Evolutionary conservation across 2,888 invertebrate species (phyloP), one percentile per base, ranked within the genome.

Genomic region (Bruchidius siliquastri): DNA sequence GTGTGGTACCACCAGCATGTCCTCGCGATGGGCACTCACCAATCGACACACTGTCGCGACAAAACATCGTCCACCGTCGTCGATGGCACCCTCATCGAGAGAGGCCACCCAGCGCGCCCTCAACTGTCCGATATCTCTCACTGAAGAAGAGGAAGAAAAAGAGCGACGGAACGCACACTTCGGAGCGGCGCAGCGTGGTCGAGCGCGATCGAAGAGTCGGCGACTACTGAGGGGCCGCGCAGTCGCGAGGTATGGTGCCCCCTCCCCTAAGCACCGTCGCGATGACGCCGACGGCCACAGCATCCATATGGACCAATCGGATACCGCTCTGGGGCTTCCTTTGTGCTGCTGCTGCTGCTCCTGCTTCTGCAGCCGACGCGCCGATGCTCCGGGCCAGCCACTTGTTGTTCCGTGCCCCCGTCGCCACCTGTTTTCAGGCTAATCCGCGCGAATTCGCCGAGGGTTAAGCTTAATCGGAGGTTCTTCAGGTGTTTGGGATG

Each of bases 211-310:
- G 81, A 80, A 84, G 84, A 82, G 82, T 85, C 84, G 79, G 78
- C 81, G 82, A 85, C 85, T 85, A 86, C 86, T 86, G 85, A 83
- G 81, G 83, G 83, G 83, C 81, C 82, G 84, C 82, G 82, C 84
- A 83, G 84, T 84, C 82, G 84, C 84, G 79, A 77, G 84, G 84
- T 81, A 81, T 81, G 82, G 83, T 76, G 76, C 83, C 83, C 80
- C 82, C 81, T 79, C 84, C 83, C 82, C 81, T 72, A 72, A 73
- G 74, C 76, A 71, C 70, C 68, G 49, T 22, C 71, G 74, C 74
- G 72, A 69, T 72, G 71, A 74, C 74, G 74, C 73, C 70, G 67
- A 49, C 69, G 79, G 84, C 84, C 82, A 78, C 85, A 85, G 84
- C 84, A 84, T 85, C 84, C 82, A 76, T 77, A 78, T 81, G 85